Evolutionary conservation across 1,140 invertebrate species (phyloP), one percentile per base, ranked within the genome.

Genomic region (Bradysia coprophila): DNA sequence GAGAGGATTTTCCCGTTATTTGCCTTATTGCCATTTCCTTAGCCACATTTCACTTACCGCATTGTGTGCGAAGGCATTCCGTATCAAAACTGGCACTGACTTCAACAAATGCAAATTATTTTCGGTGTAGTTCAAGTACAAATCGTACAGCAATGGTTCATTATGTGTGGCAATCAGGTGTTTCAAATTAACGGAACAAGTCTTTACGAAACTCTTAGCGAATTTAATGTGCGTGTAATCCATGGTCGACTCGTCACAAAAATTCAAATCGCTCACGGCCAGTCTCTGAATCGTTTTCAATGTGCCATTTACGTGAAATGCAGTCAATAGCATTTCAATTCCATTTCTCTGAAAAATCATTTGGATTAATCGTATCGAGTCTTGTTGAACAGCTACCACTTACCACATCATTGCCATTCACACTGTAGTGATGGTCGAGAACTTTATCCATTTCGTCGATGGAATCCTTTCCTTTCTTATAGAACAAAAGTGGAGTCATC

Each of bases 31-130:
- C 15, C 9, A 9, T 38, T 20, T 20, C 8, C 15, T 10, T 38
- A 6, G 19, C n/a, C 28, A 31, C 8, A 31, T 31, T 31, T 31
- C 8, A 41, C 41, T 46, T 42, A 51, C 58, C 51, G 51, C 43
- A 43, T 60, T 60, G 22, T 55, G 51, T 9, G 50, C 44, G 5
- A 48, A 46, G 4, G 58, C 43, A 34, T 62, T 70, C 15, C 52
- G 53, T 19, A 72, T 61, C 41, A 71, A 56, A 16, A 80, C 53
- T 5, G 78, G 78, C 16, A 80, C 49, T 28, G 67, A 55, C 50
- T 73, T 69, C 11, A 78, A 51, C 45, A 66, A 51, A 28, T 55
- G 52, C 43, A 58, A 59, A 9, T 57, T 58, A 31, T 58, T 53
- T 13, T 65, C 51, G 24, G 46, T 61, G 51, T 66, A 71, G 41